Percentiles rank a stretch among this genome's conserved stretches.
These are phyloP conservation scores for Perognathus longimembris DNA, from an alignment of 2,113 vertebrate species.

Conservation along the genomic window DNA sequence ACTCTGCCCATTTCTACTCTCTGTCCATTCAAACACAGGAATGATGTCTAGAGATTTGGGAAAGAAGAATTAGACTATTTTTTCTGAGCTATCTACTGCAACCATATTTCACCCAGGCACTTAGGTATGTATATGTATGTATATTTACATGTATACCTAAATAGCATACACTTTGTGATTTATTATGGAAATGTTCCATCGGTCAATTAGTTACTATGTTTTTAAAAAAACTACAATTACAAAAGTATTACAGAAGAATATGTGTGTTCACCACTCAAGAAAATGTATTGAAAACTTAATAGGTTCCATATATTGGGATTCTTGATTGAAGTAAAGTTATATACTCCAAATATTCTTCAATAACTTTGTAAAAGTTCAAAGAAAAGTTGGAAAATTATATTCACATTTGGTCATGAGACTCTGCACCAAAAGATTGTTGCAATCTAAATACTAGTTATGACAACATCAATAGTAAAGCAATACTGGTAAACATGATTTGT, in stretches of 20 bases:
- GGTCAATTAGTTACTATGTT: not conserved
- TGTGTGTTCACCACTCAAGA: not conserved
- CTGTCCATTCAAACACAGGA: not conserved
- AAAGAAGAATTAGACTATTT: not conserved
- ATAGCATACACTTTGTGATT: not conserved
- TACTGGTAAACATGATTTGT: not conserved
- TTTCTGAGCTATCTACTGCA: not conserved
- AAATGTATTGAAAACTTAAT: not conserved
- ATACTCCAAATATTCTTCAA: not conserved
- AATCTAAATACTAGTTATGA: not conserved
- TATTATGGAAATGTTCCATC: too few species aligned
- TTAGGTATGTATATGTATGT: not conserved
- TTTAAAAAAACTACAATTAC: constrained; percentile 25
- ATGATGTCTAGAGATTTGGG: not conserved
- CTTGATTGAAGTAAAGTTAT: not conserved
- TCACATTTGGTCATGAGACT: not conserved
- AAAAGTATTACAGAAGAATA: not conserved
- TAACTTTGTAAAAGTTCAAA: not conserved
- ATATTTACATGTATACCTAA: not conserved
- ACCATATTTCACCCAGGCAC: not conserved
- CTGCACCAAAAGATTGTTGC: not conserved
- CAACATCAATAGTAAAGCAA: not conserved
- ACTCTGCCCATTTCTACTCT: not conserved
- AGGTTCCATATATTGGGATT: not conserved
- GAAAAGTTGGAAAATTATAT: not conserved